These are phyloP conservation scores for Glyphotaelius pellucidus DNA, from an alignment of 2,888 invertebrate genomes.

Conservation along the genomic window DNA sequence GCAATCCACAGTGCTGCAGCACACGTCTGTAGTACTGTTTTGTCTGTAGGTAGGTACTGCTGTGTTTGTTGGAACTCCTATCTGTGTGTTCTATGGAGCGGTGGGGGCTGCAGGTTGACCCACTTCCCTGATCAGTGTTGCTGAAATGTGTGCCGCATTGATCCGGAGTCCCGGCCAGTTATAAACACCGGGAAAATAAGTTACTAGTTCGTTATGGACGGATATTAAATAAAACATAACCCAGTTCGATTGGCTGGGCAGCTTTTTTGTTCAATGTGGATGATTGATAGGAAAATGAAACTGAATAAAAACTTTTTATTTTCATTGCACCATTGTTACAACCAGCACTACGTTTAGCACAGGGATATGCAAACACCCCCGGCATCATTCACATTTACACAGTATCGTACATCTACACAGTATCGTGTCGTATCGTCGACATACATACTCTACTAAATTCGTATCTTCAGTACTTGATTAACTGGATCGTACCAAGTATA, in stretches of 20 bases:
- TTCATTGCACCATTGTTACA: neutral
- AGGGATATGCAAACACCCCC: neutral
- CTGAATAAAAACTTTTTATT: neutral
- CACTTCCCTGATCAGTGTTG: slow-evolving; percentile 21
- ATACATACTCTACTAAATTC: too few species aligned
- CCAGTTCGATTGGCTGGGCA: neutral
- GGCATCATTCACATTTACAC: too few species aligned
- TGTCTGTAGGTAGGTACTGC: neutral
- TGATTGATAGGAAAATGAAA: neutral
- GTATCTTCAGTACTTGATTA: neutral
- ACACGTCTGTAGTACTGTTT: neutral
- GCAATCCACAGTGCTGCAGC: slow-evolving; percentile 1
- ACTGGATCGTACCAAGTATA: neutral
- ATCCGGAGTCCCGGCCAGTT: slow-evolving; percentile 18
- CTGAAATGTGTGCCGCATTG: slow-evolving; percentile 30
- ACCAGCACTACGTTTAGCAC: neutral
- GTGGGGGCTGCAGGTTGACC: slow-evolving; percentile 24
- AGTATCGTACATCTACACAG: too few species aligned
- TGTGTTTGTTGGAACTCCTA: neutral
- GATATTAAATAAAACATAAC: neutral
- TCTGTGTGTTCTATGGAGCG: neutral
- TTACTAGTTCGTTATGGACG: neutral
- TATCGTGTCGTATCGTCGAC: too few species aligned
- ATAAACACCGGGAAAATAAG: neutral
- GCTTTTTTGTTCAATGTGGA: neutral